Base-by-base conservation (phyloP, 2,888 invertebrate genomes). In the Dryococelus australis region DNA sequence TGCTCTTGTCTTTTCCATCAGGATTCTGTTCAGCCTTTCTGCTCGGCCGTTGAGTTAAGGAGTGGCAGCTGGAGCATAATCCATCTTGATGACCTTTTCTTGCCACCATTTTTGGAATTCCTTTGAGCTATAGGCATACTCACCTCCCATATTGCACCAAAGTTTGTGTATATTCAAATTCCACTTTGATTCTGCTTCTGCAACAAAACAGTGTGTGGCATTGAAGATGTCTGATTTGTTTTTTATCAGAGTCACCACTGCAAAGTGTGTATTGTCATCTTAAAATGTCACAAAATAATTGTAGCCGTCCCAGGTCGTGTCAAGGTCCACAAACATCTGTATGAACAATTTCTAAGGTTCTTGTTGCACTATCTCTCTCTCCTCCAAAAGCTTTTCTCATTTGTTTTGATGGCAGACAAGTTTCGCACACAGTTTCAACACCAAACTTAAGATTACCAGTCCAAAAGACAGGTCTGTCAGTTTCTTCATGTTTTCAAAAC, bases 261-360 rank as follows among this genome's bases (percentile, higher is more conserved):
- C n/a, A n/a, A n/a, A n/a, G n/a, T n/a, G n/a, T n/a, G n/a, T n/a
- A n/a, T n/a, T n/a, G n/a, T n/a, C n/a, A n/a, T n/a, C n/a, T n/a
- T n/a, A n/a, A n/a, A n/a, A n/a, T n/a, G n/a, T n/a, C n/a, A n/a
- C n/a, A n/a, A n/a, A n/a, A n/a, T n/a, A n/a, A n/a, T n/a, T n/a
- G n/a, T n/a, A n/a, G n/a, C n/a, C n/a, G n/a, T n/a, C n/a, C n/a
- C 65, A 65, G 65, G 65, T 20, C 8, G 65, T 20, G 16, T 65
- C 65, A 65, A 65, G 65, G 65, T 20, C 65, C 65, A 65, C 65
- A 65, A 65, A 65, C 65, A 65, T 65, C 65, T 65, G 65, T 65
- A 65, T 65, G 65, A 65, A 65, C 65, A 65, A 65, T 65, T 65
- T 65, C 65, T 16, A 65, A 24, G 16, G 65, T 8, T 65, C 65